These are phyloP conservation scores for Ceratothoa steindachneri DNA, from an alignment of 2,888 invertebrate species.

Conservation along the genomic window DNA sequence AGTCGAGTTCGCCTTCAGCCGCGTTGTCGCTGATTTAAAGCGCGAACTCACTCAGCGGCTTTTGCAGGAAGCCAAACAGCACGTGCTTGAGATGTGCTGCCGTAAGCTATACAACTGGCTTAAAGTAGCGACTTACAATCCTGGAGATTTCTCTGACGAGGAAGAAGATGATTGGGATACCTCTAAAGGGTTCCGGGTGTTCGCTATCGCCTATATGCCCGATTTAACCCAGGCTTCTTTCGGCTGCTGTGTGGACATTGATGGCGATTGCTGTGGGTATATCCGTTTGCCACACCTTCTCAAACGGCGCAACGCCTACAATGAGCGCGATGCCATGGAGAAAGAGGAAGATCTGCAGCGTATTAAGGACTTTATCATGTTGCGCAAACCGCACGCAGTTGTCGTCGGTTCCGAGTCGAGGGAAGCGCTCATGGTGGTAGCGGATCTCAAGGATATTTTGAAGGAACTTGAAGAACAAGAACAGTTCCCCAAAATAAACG, in stretches of 20 bases:
- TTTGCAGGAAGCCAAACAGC: constrained; percentile 80
- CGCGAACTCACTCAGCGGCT: constrained; percentile 77
- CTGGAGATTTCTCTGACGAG: constrained; percentile 69
- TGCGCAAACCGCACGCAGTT: constrained; percentile 90
- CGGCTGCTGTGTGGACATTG: constrained; percentile 77
- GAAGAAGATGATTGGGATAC: constrained; percentile 90
- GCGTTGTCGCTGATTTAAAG: constrained; percentile 82
- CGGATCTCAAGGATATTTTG: constrained; percentile 71
- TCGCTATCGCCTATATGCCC: constrained; percentile 83
- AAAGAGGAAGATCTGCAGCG: constrained; percentile 66
- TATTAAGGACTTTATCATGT: constrained; percentile 74
- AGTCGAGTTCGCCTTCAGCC: constrained; percentile 78
- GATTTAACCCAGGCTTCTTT: constrained; percentile 81
- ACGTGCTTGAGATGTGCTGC: constrained; percentile 72
- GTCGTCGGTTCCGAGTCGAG: constrained; percentile 86
- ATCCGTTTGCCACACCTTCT: constrained; percentile 79
- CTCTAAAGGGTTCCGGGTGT: constrained; percentile 72
- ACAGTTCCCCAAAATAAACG: constrained; percentile 77
- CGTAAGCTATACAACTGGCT: constrained; percentile 85
- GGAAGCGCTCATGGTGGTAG: constrained; percentile 74
- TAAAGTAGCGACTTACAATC: constrained; percentile 77
- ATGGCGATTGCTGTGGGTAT: constrained; percentile 89
- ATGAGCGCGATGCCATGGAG: constrained; percentile 64
- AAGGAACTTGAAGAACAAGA: constrained; percentile 71
- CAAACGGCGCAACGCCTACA: constrained; percentile 71